A percentile compares a stretch with the other conserved stretches of the same genome.
Conservation (phyloP, 2,797 vertebrate genomes). For the Argya squamiceps region DNA sequence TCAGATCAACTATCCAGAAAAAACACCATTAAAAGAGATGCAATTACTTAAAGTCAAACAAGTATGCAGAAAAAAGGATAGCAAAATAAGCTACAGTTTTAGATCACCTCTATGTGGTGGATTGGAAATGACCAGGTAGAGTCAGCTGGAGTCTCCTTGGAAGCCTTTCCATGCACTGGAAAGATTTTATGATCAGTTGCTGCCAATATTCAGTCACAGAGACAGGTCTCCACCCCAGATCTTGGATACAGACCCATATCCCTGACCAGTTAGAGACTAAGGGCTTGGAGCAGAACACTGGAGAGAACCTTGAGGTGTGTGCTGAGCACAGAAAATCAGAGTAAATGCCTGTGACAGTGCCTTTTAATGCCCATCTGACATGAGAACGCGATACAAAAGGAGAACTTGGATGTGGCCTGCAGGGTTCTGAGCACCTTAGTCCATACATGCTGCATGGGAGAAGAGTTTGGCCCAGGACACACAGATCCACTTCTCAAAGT, state of each 20-base stretch:
- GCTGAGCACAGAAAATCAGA: not conserved
- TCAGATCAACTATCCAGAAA: not conserved
- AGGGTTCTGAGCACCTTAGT: not conserved
- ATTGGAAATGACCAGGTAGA: not conserved
- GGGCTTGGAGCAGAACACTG: not conserved
- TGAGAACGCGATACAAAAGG: not conserved
- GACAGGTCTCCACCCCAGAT: not conserved
- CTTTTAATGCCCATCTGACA: rapidly evolving
- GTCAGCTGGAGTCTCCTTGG: not conserved
- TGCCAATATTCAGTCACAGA: not conserved
- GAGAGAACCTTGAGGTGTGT: not conserved
- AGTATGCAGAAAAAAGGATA: not conserved
- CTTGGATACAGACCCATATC: not conserved
- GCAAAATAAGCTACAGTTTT: not conserved
- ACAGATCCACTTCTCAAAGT: not conserved
- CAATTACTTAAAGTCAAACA: not conserved
- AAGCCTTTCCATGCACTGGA: not conserved
- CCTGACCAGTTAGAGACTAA: rapidly evolving
- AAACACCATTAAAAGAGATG: not conserved
- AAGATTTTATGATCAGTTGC: not conserved
- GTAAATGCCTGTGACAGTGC: not conserved
- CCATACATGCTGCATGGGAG: rapidly evolving
- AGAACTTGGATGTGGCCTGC: not conserved
- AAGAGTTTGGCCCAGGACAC: not conserved
- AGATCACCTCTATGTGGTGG: not conserved